These are phyloP conservation scores for Caracal caracal DNA, from an alignment of 2,113 vertebrate species.

Conservation along the genomic window DNA sequence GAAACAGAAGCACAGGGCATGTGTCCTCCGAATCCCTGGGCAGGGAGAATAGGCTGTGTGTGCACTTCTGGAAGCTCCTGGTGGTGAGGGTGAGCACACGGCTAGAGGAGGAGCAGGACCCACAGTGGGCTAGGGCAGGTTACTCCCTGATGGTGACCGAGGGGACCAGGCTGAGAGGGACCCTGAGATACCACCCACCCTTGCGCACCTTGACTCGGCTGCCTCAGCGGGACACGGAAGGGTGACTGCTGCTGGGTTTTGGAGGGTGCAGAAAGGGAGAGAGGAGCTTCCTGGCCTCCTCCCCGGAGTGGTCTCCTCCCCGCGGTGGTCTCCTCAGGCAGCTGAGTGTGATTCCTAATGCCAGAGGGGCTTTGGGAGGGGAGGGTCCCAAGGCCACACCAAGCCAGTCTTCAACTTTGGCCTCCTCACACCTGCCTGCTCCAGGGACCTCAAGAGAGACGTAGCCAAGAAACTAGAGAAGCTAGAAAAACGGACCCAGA, in stretches of 20 bases:
- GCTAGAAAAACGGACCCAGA: slow-evolving; percentile 95
- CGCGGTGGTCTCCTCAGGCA: neutral
- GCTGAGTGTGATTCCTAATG: neutral
- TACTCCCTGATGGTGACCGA: rapidly evolving
- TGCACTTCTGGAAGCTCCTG: neutral
- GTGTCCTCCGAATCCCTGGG: neutral
- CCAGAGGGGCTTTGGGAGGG: neutral
- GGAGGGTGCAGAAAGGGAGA: neutral
- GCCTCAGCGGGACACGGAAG: neutral
- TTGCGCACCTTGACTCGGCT: neutral
- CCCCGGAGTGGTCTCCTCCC: neutral
- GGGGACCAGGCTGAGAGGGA: neutral
- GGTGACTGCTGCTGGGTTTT: neutral
- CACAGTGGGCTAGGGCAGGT: rapidly evolving
- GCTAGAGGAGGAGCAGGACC: neutral
- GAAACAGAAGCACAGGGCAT: neutral
- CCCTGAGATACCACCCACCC: neutral
- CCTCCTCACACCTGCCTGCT: neutral
- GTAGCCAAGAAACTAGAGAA: slow-evolving; percentile 98
- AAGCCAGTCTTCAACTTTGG: neutral
- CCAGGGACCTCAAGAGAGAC: slow-evolving; percentile 96
- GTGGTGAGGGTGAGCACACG: neutral
- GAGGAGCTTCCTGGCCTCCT: neutral
- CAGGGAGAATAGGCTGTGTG: neutral
- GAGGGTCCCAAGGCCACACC: too few relatives aligned